phyloP scores from a whole-genome alignment of 2,113 vertebrate genomes.

The Chionodraco myersi region DNA sequence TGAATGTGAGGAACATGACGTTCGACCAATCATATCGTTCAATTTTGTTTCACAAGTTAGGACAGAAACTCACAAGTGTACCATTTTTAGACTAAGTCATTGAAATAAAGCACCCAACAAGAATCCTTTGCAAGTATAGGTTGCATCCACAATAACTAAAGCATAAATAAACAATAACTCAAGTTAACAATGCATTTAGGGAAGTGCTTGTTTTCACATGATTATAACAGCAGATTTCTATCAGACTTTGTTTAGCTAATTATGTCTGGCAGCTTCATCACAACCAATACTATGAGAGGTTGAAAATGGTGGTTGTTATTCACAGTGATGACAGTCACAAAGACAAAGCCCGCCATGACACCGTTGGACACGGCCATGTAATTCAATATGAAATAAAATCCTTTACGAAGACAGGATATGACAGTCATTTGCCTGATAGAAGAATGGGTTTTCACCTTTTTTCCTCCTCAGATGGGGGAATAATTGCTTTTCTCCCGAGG shows the following conservation, averaged over 20 bases:
- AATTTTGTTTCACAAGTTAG: not conserved
- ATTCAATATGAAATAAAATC: constrained; percentile 68
- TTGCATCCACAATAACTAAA: not conserved
- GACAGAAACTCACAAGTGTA: not conserved
- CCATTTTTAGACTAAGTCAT: not conserved
- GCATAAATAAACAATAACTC: not conserved
- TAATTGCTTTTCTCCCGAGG: constrained; percentile 69
- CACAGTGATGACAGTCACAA: constrained; percentile 52
- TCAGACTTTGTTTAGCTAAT: not conserved
- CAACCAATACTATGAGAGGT: constrained; percentile 36
- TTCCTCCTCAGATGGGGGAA: constrained; percentile 63
- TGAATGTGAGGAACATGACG: not conserved
- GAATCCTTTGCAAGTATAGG: not conserved
- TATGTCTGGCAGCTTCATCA: constrained; percentile 60
- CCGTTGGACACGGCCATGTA: constrained; percentile 64
- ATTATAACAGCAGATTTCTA: not conserved
- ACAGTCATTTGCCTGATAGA: constrained; percentile 73
- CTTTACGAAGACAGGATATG: constrained; percentile 67
- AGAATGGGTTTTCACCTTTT: constrained; percentile 42
- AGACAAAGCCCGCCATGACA: constrained; percentile 56
- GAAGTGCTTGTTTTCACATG: not conserved
- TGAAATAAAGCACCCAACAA: not conserved
- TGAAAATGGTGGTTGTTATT: constrained; percentile 48
- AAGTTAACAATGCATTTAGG: not conserved
- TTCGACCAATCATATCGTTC: not conserved